Percentiles rank a stretch among this genome's conserved stretches.
phyloP scores from a whole-genome alignment of 2,888 invertebrate species.

The Eupithecia subfuscata region DNA sequence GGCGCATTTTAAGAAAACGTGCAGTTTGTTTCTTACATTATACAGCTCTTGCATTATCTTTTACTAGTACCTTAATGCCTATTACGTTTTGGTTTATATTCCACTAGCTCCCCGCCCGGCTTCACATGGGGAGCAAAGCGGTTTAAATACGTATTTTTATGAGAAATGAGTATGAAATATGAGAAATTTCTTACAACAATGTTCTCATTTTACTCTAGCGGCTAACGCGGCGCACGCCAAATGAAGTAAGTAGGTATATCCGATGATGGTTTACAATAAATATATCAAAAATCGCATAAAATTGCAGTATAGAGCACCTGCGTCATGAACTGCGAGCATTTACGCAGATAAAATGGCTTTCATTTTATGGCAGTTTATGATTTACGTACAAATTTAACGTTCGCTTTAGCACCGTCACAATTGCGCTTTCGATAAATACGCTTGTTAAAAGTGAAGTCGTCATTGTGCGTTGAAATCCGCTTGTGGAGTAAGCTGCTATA shows the following conservation, averaged over 20 bases:
- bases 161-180: no score
- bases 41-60: neutral
- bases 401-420: constrained; percentile 60
- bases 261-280: constrained; percentile 8
- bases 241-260: neutral
- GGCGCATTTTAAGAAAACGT: neutral
- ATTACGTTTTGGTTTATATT: neutral
- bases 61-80: neutral
- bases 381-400: constrained; percentile 59
- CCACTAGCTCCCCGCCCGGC: neutral
- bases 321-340: constrained; percentile 42
- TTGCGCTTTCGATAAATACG: constrained; percentile 56
- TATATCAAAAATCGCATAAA: constrained; percentile 9
- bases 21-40: neutral
- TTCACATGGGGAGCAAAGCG: neutral
- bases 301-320: constrained; percentile 35
- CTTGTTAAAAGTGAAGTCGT: constrained; percentile 23
- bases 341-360: constrained; percentile 52
- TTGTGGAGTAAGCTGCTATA: neutral
- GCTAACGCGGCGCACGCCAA: neutral
- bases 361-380: constrained; percentile 64
- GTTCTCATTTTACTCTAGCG: neutral
- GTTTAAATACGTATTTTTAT: neutral
- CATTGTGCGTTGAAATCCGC: neutral
- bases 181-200: neutral